Evolutionary conservation across 2,888 invertebrate species (phyloP).

Genomic region (Vandiemenella viatica): DNA sequence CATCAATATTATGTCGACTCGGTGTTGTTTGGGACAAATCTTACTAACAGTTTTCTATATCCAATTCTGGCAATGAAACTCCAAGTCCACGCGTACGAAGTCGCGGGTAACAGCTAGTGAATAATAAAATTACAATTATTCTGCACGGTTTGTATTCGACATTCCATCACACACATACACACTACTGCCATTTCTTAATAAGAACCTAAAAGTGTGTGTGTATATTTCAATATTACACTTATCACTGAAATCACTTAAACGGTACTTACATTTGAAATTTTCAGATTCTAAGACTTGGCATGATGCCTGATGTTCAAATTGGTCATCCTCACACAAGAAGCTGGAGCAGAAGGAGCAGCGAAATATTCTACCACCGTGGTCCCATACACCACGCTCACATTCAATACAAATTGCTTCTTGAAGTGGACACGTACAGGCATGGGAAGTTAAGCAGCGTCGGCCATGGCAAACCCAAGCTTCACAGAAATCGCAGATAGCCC

Average conservation of each 20-base stretch:
- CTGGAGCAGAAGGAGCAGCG: conserved; percentile 82
- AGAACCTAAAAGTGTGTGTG: not conserved
- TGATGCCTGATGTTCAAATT: conserved; percentile 94
- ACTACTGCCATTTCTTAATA: no score
- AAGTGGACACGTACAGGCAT: conserved; percentile 84
- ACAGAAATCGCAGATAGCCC: conserved; percentile 93
- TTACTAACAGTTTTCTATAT: no score
- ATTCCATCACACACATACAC: no score
- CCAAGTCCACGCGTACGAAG: no score
- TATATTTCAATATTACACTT: not conserved
- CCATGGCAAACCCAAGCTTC: conserved; percentile 97
- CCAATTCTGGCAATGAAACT: no score
- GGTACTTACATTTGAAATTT: conserved; percentile 70
- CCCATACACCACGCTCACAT: conserved; percentile 89
- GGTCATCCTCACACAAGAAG: conserved; percentile 86
- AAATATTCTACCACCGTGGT: conserved; percentile 85
- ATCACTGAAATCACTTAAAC: not conserved
- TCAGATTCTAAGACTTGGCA: conserved; percentile 92
- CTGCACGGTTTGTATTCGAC: no score
- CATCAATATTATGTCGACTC: no score
- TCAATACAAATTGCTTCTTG: conserved; percentile 78
- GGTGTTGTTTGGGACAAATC: no score
- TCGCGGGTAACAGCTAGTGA: no score
- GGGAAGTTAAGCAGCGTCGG: conserved; percentile 73
- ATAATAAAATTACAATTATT: no score